phyloP scores from a whole-genome alignment of 2,113 vertebrate species.

The Aphyosemion australe region DNA sequence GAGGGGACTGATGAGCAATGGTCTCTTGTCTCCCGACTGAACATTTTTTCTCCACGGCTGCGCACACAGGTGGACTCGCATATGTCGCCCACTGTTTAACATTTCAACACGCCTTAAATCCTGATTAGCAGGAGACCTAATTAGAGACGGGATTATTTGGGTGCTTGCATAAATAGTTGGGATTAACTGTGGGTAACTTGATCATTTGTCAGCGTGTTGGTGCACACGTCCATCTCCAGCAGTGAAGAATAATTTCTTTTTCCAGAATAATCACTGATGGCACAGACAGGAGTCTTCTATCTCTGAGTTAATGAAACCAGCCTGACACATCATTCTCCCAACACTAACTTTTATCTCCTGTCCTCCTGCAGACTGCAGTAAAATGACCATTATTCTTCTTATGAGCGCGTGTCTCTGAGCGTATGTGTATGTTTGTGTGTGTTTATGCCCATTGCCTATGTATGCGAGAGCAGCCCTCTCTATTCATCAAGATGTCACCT shows the following conservation, averaged over 20 bases:
- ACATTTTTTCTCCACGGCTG: constrained; percentile 3
- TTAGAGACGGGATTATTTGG: constrained; percentile 43
- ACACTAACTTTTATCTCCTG: constrained; percentile 75
- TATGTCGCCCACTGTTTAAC: constrained; percentile 21
- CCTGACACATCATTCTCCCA: constrained; percentile 69
- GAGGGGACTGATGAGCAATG: constrained; percentile 45
- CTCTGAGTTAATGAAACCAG: constrained; percentile 73
- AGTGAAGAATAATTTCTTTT: constrained; percentile 49
- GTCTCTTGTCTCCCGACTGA: constrained; percentile 22
- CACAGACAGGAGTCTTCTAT: constrained; percentile 66
- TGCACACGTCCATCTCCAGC: constrained; percentile 49
- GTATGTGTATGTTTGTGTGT: constrained; percentile 54
- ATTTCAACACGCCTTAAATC: constrained; percentile 39
- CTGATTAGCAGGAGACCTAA: constrained; percentile 45
- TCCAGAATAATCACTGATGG: constrained; percentile 54
- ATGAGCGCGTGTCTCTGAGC: constrained; percentile 24
- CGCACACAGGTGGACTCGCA: constrained; percentile 13
- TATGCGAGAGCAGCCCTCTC: constrained; percentile 71
- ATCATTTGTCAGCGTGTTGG: constrained; percentile 53
- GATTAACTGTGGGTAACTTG: constrained; percentile 50
- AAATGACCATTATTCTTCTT: constrained; percentile 73
- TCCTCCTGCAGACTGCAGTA: constrained; percentile 71
- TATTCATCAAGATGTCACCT: constrained; percentile 81
- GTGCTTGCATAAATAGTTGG: constrained; percentile 28
- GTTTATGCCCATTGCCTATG: constrained; percentile 72